Evolutionary conservation across 1,140 invertebrate species (phyloP), one percentile per base, ranked within the genome.

Genomic region (Lepidotrigona ventralis): DNA sequence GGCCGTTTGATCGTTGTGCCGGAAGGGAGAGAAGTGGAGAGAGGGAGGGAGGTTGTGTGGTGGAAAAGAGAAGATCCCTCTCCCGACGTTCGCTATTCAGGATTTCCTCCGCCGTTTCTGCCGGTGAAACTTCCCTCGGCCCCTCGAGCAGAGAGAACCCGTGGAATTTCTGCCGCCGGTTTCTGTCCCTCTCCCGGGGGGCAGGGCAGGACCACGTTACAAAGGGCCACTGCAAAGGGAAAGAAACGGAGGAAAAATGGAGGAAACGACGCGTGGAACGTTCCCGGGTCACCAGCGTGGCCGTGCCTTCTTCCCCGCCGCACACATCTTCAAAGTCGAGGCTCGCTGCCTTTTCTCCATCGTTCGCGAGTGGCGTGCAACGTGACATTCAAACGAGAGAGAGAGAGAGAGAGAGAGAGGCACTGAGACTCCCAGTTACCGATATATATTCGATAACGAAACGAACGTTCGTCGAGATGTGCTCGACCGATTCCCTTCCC

Each of bases 1-100:
- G 53, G 58, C 80, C 78, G 84, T 88, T 88, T 88, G 87, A 88
- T 88, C 77, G 63, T 80, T 68, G 83, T 60, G 26, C 39, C 71
- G 81, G 86, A 81, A 81, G 80, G 75, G 71, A 51, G 64, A 69
- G 64, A 73, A 58, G 72, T 64, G 56, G 54, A 58, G 33, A 74
- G 70, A 53, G 53, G 60, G 29, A n/a, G n/a, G 29, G 26, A 26
- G n/a, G 23, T 39, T 51, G 70, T 81, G 33, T 3, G 33, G 33
- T 2, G 33, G 74, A 76, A 71, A 72, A 72, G 71, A 33, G 56
- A n/a, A 58, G 54, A 82, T 23, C 23, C 63, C 54, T 81, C 68
- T 54, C 66, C 68, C 17, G n/a, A 39, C 46, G 75, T 70, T 69
- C 76, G 29, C 19, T 58, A 46, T 73, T 60, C 64, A 69, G 54